These are phyloP conservation scores for Leptothorax acervorum DNA, from an alignment of 2,888 invertebrate species.

Conservation along the genomic window DNA sequence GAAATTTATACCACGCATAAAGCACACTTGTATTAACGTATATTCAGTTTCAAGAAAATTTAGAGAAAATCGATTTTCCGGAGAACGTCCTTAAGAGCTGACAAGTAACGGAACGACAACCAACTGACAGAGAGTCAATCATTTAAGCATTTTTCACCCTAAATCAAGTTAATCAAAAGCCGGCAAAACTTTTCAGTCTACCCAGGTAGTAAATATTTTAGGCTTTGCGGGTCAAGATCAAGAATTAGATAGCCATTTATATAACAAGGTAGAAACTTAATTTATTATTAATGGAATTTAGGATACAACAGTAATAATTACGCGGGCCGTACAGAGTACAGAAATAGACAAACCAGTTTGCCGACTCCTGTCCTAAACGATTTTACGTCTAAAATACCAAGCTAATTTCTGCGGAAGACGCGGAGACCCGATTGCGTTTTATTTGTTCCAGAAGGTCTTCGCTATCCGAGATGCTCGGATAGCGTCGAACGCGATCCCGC, in stretches of 20 bases:
- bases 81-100: not conserved
- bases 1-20: too few species aligned
- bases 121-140: not conserved
- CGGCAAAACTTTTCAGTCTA: not conserved
- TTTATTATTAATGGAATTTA: not conserved
- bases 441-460: not conserved
- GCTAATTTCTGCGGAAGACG: not conserved
- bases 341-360: not conserved
- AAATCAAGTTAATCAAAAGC: not conserved
- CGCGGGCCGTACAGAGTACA: too few species aligned
- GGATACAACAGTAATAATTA: not conserved
- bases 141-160: not conserved
- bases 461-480: not conserved
- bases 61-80: too few species aligned
- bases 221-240: not conserved
- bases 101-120: not conserved
- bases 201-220: not conserved
- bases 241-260: not conserved
- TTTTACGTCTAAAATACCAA: not conserved
- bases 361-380: not conserved
- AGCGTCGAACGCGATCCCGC: conserved; percentile 7
- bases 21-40: too few species aligned
- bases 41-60: too few species aligned
- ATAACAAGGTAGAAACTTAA: not conserved
- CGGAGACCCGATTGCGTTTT: not conserved